phyloP scores from a whole-genome alignment of 1,140 invertebrate genomes.

The Zaprionus capensis region DNA sequence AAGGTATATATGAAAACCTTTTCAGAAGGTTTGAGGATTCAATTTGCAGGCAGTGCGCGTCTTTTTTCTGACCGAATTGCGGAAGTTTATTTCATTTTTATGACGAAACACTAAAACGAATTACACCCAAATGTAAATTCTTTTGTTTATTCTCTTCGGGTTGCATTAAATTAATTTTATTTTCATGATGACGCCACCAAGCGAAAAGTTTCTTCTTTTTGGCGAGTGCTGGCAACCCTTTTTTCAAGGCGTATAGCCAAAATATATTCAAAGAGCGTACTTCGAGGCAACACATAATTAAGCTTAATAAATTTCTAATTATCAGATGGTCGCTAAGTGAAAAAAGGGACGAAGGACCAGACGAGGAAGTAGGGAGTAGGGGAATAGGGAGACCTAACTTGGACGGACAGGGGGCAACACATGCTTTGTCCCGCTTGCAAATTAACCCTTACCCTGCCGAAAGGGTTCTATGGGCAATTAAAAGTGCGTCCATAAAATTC shows the following conservation, averaged over 20 bases:
- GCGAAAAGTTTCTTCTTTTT: slow-evolving; percentile 56
- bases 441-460: slow-evolving; percentile 68
- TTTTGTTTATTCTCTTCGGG: slow-evolving; percentile 34
- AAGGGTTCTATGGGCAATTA: slow-evolving; percentile 49
- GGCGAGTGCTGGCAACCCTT: slow-evolving; percentile 44
- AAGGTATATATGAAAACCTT: slow-evolving; percentile 4
- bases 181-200: slow-evolving; percentile 77
- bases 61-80: neutral
- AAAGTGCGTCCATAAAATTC: slow-evolving; percentile 72
- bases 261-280: slow-evolving; percentile 72
- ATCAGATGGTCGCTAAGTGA: slow-evolving; percentile 79
- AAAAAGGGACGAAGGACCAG: slow-evolving; percentile 69
- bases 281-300: slow-evolving; percentile 78
- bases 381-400: slow-evolving; percentile 15
- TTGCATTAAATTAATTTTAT: slow-evolving; percentile 78
- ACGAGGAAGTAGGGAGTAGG: slow-evolving; percentile 5
- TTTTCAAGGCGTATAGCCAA: slow-evolving; percentile 28
- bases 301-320: slow-evolving; percentile 83
- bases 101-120: slow-evolving; percentile 60
- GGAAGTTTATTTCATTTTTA: slow-evolving; percentile 64
- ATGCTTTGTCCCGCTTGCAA: slow-evolving; percentile 65
- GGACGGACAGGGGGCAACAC: slow-evolving; percentile 41
- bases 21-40: neutral
- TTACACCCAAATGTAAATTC: slow-evolving; percentile 65
- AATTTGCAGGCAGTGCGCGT: neutral